Conservation (phyloP, 2,797 vertebrate species). For the Sarcoramphus papa region DNA sequence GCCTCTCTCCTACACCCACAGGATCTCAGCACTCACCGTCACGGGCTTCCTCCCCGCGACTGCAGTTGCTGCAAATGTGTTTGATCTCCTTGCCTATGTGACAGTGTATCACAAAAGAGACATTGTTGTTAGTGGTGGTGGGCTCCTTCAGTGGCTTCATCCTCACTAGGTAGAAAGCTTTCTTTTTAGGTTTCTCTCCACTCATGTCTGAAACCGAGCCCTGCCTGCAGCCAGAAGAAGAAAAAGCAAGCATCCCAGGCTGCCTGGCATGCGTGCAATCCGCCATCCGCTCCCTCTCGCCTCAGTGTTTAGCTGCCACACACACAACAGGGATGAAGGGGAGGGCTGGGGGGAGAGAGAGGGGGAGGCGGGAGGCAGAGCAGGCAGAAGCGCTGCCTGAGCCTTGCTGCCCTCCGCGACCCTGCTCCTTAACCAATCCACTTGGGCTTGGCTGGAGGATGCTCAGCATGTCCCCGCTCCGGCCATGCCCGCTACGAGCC, state of each 20-base stretch:
- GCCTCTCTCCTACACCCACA: conserved; percentile 44
- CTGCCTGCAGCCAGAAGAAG: conserved; percentile 73
- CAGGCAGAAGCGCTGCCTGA: conserved; percentile 17
- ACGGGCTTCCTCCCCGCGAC: conserved; percentile 88
- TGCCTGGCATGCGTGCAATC: conserved; percentile 76
- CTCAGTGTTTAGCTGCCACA: conserved; percentile 57
- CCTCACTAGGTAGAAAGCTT: conserved; percentile 88
- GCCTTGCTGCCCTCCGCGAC: conserved; percentile 60
- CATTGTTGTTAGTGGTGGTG: conserved; percentile 77
- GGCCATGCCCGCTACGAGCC: background rate
- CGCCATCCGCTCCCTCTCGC: conserved; percentile 81
- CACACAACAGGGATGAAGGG: conserved; percentile 31
- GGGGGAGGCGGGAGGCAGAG: conserved; percentile 5
- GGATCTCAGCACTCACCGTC: conserved; percentile 85
- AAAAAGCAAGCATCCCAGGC: conserved; percentile 76
- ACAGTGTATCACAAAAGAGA: conserved; percentile 95
- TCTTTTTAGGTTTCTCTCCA: conserved; percentile 84
- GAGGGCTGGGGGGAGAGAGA: background rate
- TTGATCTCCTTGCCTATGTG: conserved; percentile 98
- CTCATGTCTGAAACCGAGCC: conserved; percentile 70
- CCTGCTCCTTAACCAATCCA: conserved; percentile 22
- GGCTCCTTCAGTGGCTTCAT: conserved; percentile 90
- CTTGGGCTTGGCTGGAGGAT: background rate
- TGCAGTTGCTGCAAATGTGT: conserved; percentile 99
- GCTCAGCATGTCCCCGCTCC: background rate